phyloP scores from a whole-genome alignment of 2,888 invertebrate genomes.

The Ophonus ardosiacus region DNA sequence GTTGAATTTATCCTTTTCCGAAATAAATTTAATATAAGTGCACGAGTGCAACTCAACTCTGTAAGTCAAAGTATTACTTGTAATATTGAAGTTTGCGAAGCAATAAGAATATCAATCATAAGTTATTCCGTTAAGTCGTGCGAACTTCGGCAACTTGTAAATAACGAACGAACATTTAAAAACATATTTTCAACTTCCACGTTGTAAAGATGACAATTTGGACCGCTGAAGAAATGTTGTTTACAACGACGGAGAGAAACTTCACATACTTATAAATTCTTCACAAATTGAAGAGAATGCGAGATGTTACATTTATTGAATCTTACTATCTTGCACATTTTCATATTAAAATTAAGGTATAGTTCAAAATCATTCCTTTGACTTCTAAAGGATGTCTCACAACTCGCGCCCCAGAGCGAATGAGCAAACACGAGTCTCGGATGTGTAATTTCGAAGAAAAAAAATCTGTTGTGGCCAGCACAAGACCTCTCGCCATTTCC shows the following conservation, averaged over 20 bases:
- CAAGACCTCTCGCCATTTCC: too few relatives aligned
- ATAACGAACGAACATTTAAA: slow-evolving; percentile 30
- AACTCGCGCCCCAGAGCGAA: too few relatives aligned
- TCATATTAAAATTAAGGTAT: too few relatives aligned
- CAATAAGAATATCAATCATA: slow-evolving; percentile 12
- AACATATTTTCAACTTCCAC: slow-evolving; percentile 11
- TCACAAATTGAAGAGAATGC: not conserved
- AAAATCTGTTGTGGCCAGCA: too few relatives aligned
- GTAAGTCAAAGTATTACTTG: too few relatives aligned
- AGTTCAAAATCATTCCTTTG: too few relatives aligned
- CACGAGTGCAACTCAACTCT: too few relatives aligned
- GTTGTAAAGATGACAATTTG: slow-evolving; percentile 34
- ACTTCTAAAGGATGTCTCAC: too few relatives aligned
- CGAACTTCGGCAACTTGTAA: not conserved
- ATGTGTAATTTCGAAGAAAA: too few relatives aligned
- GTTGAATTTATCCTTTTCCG: too few relatives aligned
- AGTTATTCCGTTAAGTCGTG: slow-evolving; percentile 4
- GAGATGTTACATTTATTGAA: not conserved
- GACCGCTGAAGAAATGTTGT: not conserved
- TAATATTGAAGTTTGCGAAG: not conserved
- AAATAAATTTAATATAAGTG: too few relatives aligned
- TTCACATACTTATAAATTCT: slow-evolving; percentile 1
- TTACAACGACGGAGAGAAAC: not conserved
- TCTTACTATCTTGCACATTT: not conserved
- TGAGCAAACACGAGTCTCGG: too few relatives aligned